Evolutionary conservation across 2,113 vertebrate species (phyloP).

Genomic region (Prunella fulvescens): DNA sequence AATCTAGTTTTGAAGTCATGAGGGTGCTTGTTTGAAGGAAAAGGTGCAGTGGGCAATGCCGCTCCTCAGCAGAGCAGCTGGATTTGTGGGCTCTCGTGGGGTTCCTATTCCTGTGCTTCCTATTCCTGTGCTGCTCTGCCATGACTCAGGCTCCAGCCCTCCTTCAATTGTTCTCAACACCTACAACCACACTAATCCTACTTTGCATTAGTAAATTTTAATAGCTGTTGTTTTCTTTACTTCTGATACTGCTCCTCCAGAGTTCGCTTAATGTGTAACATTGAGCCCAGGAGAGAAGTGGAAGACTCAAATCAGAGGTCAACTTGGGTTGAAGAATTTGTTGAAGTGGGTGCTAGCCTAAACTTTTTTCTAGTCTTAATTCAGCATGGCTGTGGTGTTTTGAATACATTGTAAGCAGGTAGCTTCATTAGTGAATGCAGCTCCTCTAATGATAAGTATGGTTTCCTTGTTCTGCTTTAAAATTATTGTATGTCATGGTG

Average conservation of each 20-base stretch:
- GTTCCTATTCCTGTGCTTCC: rapidly evolving
- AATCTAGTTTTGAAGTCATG: rapidly evolving
- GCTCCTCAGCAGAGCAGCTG: rapidly evolving
- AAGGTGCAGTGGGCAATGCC: rapidly evolving
- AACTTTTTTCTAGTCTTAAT: background rate
- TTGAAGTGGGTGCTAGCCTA: background rate
- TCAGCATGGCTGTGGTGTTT: background rate
- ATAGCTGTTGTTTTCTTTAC: background rate
- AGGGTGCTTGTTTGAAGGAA: background rate
- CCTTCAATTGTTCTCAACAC: rapidly evolving
- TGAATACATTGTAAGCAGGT: background rate
- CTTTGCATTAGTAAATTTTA: background rate
- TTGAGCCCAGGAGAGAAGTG: background rate
- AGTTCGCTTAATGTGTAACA: rapidly evolving
- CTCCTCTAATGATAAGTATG: background rate
- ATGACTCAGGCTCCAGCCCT: background rate
- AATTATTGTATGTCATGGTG: background rate
- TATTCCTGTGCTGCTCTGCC: rapidly evolving
- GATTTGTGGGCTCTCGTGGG: background rate
- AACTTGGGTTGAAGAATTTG: background rate
- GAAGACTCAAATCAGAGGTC: background rate
- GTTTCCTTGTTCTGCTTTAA: background rate
- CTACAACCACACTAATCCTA: background rate
- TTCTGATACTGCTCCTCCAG: background rate
- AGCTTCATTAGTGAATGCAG: background rate